Conservation (phyloP, 1,140 invertebrate genomes). For the Leptinotarsa undecemlineata region DNA sequence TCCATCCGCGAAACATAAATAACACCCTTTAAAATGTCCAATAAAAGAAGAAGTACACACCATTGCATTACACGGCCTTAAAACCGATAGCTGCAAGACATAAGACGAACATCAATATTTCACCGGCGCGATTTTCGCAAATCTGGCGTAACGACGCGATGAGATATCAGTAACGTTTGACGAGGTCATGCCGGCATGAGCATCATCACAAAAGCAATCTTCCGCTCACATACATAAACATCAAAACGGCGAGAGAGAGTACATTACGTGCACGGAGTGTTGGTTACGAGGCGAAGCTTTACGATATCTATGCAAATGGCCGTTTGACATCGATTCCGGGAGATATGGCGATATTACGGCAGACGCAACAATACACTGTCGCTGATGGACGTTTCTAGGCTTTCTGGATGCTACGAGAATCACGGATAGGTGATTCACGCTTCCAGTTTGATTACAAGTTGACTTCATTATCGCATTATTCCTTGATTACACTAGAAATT, state of each 20-base stretch:
- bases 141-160: no score
- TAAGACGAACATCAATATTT: no score
- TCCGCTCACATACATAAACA: slow-evolving; percentile 9
- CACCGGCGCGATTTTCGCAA: no score
- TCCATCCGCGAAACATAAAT: no score
- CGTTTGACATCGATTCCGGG: slow-evolving; percentile 15
- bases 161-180: no score
- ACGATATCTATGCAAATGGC: slow-evolving; percentile 17
- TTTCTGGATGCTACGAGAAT: not conserved
- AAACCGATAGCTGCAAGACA: no score
- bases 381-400: slow-evolving; percentile 12
- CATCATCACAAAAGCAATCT: not conserved
- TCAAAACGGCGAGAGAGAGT: not conserved
- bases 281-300: slow-evolving; percentile 13
- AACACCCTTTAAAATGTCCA: no score
- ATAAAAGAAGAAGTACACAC: no score
- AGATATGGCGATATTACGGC: slow-evolving; percentile 18
- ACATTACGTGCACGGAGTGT: slow-evolving; percentile 10
- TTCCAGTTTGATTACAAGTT: not conserved
- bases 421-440: not conserved
- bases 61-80: no score
- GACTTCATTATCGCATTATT: no score
- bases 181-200: not conserved
- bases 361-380: slow-evolving; percentile 12
- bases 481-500: no score